Conservation (phyloP, 2,888 invertebrate genomes). For the Platycheirus rosarum region DNA sequence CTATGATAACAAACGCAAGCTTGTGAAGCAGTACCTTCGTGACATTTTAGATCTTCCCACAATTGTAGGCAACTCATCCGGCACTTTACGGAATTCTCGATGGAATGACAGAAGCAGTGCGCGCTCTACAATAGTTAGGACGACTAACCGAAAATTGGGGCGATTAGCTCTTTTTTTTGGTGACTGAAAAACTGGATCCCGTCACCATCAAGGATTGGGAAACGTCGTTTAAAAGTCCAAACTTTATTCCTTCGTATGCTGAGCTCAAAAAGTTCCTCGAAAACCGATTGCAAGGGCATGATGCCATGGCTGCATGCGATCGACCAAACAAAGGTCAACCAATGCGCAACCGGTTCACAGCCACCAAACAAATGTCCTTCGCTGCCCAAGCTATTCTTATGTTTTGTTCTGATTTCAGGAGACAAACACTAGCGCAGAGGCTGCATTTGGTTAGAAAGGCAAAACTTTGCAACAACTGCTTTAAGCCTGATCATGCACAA, state of each 20-base stretch:
- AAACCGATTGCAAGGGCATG: conserved; percentile 40
- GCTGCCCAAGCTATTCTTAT: conserved; percentile 21
- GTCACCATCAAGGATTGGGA: conserved; percentile 36
- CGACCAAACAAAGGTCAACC: too few relatives aligned
- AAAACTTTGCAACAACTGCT: too few relatives aligned
- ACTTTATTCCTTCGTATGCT: conserved; percentile 34
- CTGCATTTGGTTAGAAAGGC: too few relatives aligned
- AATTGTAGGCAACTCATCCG: too few relatives aligned
- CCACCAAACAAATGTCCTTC: conserved; percentile 21
- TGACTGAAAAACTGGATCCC: conserved; percentile 48
- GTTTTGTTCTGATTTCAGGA: conserved; percentile 44
- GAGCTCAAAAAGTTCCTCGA: conserved; percentile 39
- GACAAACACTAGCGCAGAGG: background rate
- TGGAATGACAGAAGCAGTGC: conserved; percentile 43
- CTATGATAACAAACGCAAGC: too few relatives aligned
- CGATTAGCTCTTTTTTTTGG: conserved; percentile 48
- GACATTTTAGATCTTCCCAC: too few relatives aligned
- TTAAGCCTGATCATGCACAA: too few relatives aligned
- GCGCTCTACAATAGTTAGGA: conserved; percentile 43
- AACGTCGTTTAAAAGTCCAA: conserved; percentile 39
- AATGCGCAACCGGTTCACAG: conserved; percentile 4
- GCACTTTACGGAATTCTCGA: too few relatives aligned
- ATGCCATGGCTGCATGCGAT: background rate
- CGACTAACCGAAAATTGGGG: conserved; percentile 44
- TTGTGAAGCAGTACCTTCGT: too few relatives aligned